A percentile compares a stretch with the other conserved stretches of the same genome.
Conservation (phyloP, 2,113 vertebrate genomes). For the Thinocorus orbignyianus region DNA sequence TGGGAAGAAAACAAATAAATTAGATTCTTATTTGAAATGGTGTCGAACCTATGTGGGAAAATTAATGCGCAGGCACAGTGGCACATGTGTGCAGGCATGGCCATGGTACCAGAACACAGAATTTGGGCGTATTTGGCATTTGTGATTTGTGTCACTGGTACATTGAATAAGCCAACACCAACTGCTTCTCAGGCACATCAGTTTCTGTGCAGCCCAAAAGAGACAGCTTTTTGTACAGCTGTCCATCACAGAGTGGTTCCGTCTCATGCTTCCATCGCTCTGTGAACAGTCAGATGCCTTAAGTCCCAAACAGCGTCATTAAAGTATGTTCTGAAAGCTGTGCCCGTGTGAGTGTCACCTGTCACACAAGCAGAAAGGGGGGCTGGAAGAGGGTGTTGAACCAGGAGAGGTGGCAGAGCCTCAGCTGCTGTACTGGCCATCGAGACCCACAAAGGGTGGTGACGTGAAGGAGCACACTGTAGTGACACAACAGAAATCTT, state of each 20-base stretch:
- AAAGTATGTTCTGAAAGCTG: not conserved
- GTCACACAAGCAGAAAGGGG: not conserved
- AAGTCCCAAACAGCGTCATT: not conserved
- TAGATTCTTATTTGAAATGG: not conserved
- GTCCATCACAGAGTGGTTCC: too few species aligned
- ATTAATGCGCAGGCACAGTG: not conserved
- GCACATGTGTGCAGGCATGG: not conserved
- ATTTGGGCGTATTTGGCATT: not conserved
- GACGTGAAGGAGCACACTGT: not conserved
- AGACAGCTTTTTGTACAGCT: not conserved
- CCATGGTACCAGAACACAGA: not conserved
- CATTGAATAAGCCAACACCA: not conserved
- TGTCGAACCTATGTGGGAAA: not conserved
- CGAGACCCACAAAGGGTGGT: not conserved
- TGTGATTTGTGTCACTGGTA: not conserved
- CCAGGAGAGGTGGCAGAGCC: not conserved
- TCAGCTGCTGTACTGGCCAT: not conserved
- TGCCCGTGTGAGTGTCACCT: not conserved
- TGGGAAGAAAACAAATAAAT: not conserved
- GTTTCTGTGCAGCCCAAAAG: not conserved
- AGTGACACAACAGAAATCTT: not conserved
- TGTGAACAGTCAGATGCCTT: not conserved
- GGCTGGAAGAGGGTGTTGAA: not conserved
- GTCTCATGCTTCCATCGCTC: not conserved
- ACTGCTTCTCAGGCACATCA: not conserved